Evolutionary conservation across 2,797 vertebrate species (phyloP), one percentile per base, ranked within the genome.

Genomic region (Percopsis omiscomaycus): DNA sequence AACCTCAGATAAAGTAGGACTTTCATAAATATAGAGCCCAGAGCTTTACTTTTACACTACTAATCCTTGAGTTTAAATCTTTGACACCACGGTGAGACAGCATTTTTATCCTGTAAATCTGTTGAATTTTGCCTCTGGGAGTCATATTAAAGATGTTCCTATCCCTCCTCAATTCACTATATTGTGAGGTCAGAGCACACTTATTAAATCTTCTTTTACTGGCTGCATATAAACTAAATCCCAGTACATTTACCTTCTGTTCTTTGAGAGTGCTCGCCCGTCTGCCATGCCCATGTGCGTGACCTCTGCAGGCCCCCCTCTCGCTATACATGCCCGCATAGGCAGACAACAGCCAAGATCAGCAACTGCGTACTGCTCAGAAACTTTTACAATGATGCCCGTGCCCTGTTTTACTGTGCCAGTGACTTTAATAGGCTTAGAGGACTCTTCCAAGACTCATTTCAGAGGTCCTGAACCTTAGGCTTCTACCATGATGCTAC

Each of bases 321-420:
- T 78, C 55, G 37, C 81, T 66, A 65, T n/a, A 56, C 66, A 55
- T 71, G 53, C 74, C 64, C 66, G 63, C 66, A 55, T 45, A 16
- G 44, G 28, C 28, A n/a, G 55, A 59, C 29, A 5, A 58, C 64
- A 13, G 78, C 69, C 80, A 84, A 89, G 61, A 79, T 77, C 80
- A 81, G 78, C 80, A 61, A 11, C 63, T 16, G 46, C 56, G 56
- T 54, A 27, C 27, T 12, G 61, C 67, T 69, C 50, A 59, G 50
- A 74, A 50, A 63, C 63, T 55, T 73, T 74, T 56, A 59, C 73
- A 69, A 57, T 46, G 58, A 15, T 55, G 59, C 76, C 73, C 67
- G 55, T 14, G 59, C 66, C 30, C 22, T 44, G n/a, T 55, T 83
- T 84, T 78, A 84, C 64, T 76, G 72, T 78, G 77, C 76, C 81